Base-by-base conservation (phyloP, 2,113 vertebrate species). In the Hassar affinis region DNA sequence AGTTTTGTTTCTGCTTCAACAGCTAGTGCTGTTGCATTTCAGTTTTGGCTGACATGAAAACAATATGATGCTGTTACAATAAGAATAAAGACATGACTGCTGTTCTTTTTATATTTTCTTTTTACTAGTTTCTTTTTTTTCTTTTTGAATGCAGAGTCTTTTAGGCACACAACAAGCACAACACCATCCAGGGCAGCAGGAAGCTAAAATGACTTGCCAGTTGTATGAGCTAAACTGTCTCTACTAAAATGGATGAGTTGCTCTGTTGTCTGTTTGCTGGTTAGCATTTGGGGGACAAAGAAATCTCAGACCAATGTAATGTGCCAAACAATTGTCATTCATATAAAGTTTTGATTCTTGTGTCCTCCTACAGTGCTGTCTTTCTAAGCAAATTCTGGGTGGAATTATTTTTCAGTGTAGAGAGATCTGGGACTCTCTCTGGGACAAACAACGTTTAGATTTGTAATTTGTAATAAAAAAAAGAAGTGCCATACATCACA, bases 1-100 rank as follows among this genome's bases (percentile, higher is more conserved):
- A 54, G 61, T 81, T 77, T 85, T 30, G 64, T 77, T 81, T 85
- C 51, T 81, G 84, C 54, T 68, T 51, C 51, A 78, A 42, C 42
- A 79, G 79, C 54, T 14, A 30, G 30, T 69, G 56, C 62, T 78
- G 54, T 61, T 81, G 22, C 25, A 51, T 76, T 81, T 75, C 15
- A 47, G 51, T 57, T 80, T 80, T 82, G 22, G 38, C 59, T 82
- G 64, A 72, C 57, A 42, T 30, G 62, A 82, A 61, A 79, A 38
- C 64, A 82, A 82, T 38, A 61, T 30, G 57, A 49, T 49, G 72
- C 74, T 66, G 84, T 80, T 77, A 72, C n/a, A 45, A 22, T 25
- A 59, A 62, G 71, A 81, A 33, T 78, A 86, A 52, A 45, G 52
- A 51, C 9, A 30, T 82, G 35, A 64, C 47, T 54, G 17, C 35